Evolutionary conservation across 2,113 vertebrate genomes (phyloP), one percentile per base, ranked within the genome.

Genomic region (Acanthochromis polyacanthus): DNA sequence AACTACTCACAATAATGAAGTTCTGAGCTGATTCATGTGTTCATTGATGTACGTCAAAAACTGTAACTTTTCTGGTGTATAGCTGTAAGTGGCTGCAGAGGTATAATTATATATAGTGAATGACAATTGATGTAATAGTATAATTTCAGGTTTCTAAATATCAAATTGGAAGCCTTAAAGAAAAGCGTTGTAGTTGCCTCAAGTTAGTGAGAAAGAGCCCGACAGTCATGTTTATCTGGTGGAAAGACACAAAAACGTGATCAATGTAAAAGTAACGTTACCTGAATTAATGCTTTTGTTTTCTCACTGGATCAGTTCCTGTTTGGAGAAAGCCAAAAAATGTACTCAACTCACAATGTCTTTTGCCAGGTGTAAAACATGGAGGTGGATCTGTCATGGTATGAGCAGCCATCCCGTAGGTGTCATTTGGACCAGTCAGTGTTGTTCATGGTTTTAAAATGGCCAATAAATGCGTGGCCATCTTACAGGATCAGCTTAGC

Each of bases 371-470:
- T 91, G 86, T 89, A 83, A 91, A 92, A 90, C 50, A 76, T 73
- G 90, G 90, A 91, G 89, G 90, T 92, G 90, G 92, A 87, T 88
- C 89, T 90, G 85, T 90, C 87, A 86, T 90, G 80, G 73, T 81
- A 89, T 81, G 82, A 92, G 85, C 88, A 92, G 89, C 83, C 86
- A 90, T 91, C 71, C 80, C 83, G 90, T 93, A 86, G 92, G 92
- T 89, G 92, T 91, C 85, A 66, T 51, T 85, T 92, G 91, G 89
- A 89, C 75, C 74, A 84, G 82, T 84, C 58, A 4, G 4, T 65
- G 56, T 86, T 89, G 70, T 83, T 60, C 83, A 81, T 59, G 45
- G 30, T 85, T 85, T 84, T 30, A 53, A 55, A 81, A 72, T 40
- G 55, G 9, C 61, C 83, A 78, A 72, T 58, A 56, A 71, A 87